phyloP scores from a whole-genome alignment of 1,140 invertebrate species.

The Ceratosolen fusciceps region DNA sequence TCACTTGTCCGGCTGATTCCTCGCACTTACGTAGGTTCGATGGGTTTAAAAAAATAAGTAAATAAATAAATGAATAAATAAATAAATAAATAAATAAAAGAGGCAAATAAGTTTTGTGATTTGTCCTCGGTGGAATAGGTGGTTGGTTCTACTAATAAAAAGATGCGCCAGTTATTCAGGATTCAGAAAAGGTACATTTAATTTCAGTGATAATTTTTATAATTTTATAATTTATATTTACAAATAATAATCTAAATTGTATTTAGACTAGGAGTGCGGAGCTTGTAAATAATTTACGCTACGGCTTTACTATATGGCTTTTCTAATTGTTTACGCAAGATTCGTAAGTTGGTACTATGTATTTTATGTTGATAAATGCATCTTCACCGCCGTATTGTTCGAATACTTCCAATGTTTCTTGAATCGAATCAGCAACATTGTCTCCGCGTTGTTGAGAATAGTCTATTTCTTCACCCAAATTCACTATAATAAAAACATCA shows the following conservation, averaged over 20 bases:
- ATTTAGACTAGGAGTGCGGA: background rate
- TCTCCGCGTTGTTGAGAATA: conserved; percentile 81
- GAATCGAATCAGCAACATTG: conserved; percentile 90
- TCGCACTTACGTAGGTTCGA: too few relatives aligned
- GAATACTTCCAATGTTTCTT: conserved; percentile 92
- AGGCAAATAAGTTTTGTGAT: too few relatives aligned
- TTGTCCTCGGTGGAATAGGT: too few relatives aligned
- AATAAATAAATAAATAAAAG: too few relatives aligned
- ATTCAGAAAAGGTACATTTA: background rate
- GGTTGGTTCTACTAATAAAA: too few relatives aligned
- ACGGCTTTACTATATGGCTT: too few relatives aligned
- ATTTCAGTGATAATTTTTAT: background rate
- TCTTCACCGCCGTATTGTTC: conserved; percentile 92
- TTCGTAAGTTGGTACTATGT: conserved; percentile 96
- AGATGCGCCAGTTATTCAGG: too few relatives aligned
- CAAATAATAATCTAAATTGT: background rate
- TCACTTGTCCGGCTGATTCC: too few relatives aligned
- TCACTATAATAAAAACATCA: conserved; percentile 66
- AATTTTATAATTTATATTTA: conserved; percentile 15
- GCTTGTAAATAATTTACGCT: too few relatives aligned
- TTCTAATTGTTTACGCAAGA: conserved; percentile 75
- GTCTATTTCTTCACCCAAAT: conserved; percentile 76
- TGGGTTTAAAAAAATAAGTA: too few relatives aligned
- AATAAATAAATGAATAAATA: too few relatives aligned
- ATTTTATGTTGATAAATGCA: conserved; percentile 97